These are phyloP conservation scores for Paraplagusia blochii DNA, from an alignment of 2,113 vertebrate genomes.

Conservation along the genomic window DNA sequence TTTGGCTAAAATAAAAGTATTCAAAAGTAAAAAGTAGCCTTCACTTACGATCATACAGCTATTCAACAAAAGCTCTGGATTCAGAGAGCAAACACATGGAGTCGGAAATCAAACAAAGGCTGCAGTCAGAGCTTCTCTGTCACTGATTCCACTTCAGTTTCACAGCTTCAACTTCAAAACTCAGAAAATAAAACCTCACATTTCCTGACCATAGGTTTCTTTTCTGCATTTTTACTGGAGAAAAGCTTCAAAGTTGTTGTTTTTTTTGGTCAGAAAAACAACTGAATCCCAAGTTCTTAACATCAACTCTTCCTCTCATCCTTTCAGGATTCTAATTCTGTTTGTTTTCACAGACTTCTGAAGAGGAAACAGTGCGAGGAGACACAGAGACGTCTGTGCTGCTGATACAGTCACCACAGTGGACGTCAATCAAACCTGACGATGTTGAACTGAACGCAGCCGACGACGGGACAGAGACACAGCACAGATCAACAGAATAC, in stretches of 20 bases:
- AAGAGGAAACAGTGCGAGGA: background rate
- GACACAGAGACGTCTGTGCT: no score
- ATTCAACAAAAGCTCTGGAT: conserved; percentile 40
- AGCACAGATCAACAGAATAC: background rate
- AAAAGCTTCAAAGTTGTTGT: background rate
- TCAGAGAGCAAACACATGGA: conserved; percentile 24
- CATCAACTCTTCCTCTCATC: background rate
- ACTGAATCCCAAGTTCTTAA: background rate
- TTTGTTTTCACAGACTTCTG: background rate
- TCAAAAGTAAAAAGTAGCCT: conserved; percentile 49
- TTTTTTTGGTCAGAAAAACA: background rate
- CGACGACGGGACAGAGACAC: conserved; percentile 8
- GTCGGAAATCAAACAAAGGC: conserved; percentile 8
- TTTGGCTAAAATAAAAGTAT: conserved; percentile 6
- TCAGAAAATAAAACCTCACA: background rate
- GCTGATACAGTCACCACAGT: background rate
- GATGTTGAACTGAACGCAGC: background rate
- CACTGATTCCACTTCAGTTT: conserved; percentile 17
- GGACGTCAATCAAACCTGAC: background rate
- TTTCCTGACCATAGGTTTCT: background rate
- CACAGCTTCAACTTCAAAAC: conserved; percentile 13
- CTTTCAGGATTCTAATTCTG: background rate
- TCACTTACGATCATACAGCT: conserved; percentile 68
- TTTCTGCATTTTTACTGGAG: background rate
- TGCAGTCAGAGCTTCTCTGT: conserved; percentile 2